phyloP scores from a whole-genome alignment of 2,113 vertebrate genomes.

The Hypomesus transpacificus region DNA sequence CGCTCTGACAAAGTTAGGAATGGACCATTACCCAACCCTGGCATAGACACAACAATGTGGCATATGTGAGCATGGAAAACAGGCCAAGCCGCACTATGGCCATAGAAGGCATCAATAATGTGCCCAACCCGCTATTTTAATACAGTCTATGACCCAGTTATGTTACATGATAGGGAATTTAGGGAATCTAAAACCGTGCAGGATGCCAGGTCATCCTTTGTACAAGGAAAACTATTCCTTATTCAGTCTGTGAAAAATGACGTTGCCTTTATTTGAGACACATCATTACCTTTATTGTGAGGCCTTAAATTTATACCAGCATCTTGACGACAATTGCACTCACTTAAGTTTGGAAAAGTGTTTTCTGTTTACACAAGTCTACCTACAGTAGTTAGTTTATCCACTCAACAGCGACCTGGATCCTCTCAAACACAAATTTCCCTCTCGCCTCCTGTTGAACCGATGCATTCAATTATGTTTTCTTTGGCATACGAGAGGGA shows the following conservation, averaged over 20 bases:
- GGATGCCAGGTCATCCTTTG: not conserved
- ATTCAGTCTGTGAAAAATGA: too few relatives aligned
- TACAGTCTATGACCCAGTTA: not conserved
- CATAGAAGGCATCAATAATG: not conserved
- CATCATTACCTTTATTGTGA: not conserved
- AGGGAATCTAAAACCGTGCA: too few relatives aligned
- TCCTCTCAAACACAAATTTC: slow-evolving; percentile 46
- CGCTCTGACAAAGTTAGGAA: not conserved
- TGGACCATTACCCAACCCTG: slow-evolving; percentile 5
- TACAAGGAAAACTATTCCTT: not conserved
- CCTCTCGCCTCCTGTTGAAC: slow-evolving; percentile 50
- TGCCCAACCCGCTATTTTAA: not conserved
- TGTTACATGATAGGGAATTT: not conserved
- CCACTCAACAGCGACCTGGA: slow-evolving; percentile 42
- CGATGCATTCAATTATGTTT: slow-evolving; percentile 58
- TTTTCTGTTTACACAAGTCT: slow-evolving; percentile 32
- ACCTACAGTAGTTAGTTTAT: slow-evolving; percentile 31
- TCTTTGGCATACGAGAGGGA: slow-evolving; percentile 56
- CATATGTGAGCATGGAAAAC: not conserved
- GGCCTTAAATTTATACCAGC: slow-evolving; percentile 26
- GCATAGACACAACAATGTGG: not conserved
- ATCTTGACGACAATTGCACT: slow-evolving; percentile 22
- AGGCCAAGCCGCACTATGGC: not conserved
- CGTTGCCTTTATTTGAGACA: not conserved
- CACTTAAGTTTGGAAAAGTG: slow-evolving; percentile 28